Evolutionary conservation across 92 coral and sea anemone species (phyloP).

Genomic region (Parazoanthus swiftii): DNA sequence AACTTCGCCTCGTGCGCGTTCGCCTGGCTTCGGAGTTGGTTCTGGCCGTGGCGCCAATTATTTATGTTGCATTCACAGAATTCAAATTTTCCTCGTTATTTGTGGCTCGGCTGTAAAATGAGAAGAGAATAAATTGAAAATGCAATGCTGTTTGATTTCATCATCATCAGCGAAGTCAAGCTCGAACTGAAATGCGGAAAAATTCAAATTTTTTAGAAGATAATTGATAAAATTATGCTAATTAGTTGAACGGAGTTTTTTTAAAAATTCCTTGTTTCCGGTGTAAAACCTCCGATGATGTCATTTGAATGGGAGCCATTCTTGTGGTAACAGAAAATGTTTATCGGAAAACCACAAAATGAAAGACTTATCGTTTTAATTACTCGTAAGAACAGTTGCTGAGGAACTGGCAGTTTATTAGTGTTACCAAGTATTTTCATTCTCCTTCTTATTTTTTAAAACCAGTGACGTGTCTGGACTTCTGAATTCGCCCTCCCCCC

Average conservation of each 20-base stretch:
- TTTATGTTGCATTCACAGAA: constrained; percentile 18
- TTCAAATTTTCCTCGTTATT: not conserved
- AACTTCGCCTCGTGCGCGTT: constrained; percentile 7
- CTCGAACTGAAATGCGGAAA: not conserved
- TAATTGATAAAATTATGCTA: constrained; percentile 29
- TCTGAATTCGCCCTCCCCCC: too few species aligned
- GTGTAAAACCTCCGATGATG: constrained; percentile 7
- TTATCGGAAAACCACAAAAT: constrained; percentile 26
- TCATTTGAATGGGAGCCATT: not conserved
- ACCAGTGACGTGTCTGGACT: too few species aligned
- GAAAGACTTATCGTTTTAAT: constrained; percentile 9
- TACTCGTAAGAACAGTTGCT: not conserved
- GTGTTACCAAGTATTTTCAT: too few species aligned
- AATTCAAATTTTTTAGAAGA: constrained; percentile 5
- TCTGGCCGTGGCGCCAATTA: not conserved
- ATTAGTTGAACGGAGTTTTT: not conserved
- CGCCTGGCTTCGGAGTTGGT: constrained; percentile 6
- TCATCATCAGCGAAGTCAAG: constrained; percentile 1
- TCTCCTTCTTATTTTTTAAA: too few species aligned
- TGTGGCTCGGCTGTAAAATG: not conserved
- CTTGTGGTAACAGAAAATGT: not conserved
- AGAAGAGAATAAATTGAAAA: not conserved
- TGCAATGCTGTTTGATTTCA: not conserved
- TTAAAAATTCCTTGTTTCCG: constrained; percentile 5
- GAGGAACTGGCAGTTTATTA: not conserved